A percentile compares a stretch with the other conserved stretches of the same genome.
These are phyloP conservation scores for Trididemnum nubilum DNA, from an alignment of 23 tunicate species.

Conservation along the genomic window DNA sequence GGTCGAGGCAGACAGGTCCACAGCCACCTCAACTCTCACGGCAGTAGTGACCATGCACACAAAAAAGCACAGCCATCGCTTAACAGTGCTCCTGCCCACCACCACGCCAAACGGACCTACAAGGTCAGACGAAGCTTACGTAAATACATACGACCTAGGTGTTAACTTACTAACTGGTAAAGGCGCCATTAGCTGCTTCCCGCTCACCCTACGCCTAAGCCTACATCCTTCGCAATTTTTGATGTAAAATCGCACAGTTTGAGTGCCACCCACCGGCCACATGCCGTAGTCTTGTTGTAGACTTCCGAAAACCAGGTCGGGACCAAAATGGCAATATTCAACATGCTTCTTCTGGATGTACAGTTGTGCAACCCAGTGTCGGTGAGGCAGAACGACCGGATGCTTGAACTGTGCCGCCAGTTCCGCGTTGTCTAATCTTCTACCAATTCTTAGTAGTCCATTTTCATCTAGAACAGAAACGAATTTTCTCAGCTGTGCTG, in stretches of 20 bases:
- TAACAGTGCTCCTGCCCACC: constrained; percentile 8
- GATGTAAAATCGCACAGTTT: neutral
- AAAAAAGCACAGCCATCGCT: constrained; percentile 2
- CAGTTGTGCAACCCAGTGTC: constrained; percentile 4
- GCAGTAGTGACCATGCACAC: constrained; percentile 14
- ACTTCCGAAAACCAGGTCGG: constrained; percentile 10
- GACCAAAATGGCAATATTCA: constrained; percentile 12
- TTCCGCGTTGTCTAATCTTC: constrained; percentile 21
- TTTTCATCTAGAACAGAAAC: neutral
- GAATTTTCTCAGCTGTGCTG: neutral
- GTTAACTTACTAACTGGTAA: neutral
- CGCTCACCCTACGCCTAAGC: constrained; percentile 17
- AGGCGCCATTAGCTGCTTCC: constrained; percentile 21
- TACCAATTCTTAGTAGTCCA: constrained; percentile 14
- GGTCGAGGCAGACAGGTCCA: neutral
- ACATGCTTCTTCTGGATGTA: neutral
- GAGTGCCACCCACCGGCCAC: constrained; percentile 21
- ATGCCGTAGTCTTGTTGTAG: constrained; percentile 9
- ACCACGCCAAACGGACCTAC: neutral
- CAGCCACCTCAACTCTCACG: constrained; percentile 3
- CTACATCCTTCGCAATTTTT: constrained; percentile 10
- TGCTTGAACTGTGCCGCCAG: constrained; percentile 3
- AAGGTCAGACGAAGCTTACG: neutral
- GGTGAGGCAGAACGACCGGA: constrained; percentile 10
- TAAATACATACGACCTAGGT: neutral